Percentiles rank a stretch among this genome's conserved stretches.
Evolutionary conservation across 2,888 invertebrate genomes (phyloP).

Genomic region (Drosophila diplacantha): DNA sequence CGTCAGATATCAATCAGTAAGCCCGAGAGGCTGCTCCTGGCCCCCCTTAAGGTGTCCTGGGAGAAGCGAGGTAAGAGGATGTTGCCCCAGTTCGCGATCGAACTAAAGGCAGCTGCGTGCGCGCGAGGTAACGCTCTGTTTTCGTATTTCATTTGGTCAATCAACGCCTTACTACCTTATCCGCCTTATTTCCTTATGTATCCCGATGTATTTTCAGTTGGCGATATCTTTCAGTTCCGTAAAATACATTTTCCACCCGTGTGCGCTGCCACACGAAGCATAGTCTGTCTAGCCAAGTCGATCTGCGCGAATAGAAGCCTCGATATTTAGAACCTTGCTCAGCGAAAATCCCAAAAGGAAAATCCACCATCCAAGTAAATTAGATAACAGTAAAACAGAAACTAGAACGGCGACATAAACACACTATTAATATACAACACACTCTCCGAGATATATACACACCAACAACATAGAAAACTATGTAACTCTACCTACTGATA

Average conservation of each 20-base stretch:
- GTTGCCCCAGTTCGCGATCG: background rate
- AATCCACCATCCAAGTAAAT: conserved; percentile 13
- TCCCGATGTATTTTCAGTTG: conserved; percentile 11
- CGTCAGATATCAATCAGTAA: background rate
- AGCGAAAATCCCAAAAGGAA: conserved; percentile 4
- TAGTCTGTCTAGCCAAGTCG: conserved; percentile 25
- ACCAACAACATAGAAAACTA: conserved; percentile 21
- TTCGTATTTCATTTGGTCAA: conserved; percentile 28
- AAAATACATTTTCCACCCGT: conserved; percentile 13
- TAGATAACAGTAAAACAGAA: conserved; percentile 15
- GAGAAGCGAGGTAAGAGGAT: conserved; percentile 31
- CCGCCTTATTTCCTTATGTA: conserved; percentile 7
- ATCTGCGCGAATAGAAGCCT: conserved; percentile 20
- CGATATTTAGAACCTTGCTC: conserved; percentile 18
- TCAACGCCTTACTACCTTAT: conserved; percentile 9
- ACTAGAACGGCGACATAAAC: conserved; percentile 22
- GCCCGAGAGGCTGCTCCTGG: conserved; percentile 1
- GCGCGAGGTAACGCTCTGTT: conserved; percentile 19
- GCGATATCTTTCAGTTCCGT: conserved; percentile 15
- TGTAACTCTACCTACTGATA: conserved; percentile 33
- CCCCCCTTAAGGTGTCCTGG: background rate
- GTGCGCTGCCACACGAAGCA: conserved; percentile 4
- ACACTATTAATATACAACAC: conserved; percentile 12
- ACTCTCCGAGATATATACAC: conserved; percentile 3
- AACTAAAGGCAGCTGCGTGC: background rate